phyloP scores from a whole-genome alignment of 2,797 vertebrate genomes.

The Pterois miles region DNA sequence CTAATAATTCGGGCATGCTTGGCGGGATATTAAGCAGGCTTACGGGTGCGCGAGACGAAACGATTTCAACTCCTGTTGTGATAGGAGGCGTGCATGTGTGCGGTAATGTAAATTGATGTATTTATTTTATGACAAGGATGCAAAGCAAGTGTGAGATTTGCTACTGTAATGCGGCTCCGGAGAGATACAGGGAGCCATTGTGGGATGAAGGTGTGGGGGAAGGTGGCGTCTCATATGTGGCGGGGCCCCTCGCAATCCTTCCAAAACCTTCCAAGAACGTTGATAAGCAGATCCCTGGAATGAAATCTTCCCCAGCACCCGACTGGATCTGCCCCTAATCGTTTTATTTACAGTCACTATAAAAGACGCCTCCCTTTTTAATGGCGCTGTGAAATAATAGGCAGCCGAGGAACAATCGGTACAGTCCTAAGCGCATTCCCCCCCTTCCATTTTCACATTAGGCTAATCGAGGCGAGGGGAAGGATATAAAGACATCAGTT shows the following conservation, averaged over 20 bases:
- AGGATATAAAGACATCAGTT: slow-evolving; percentile 92
- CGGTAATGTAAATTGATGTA: slow-evolving; percentile 78
- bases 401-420: slow-evolving; percentile 85
- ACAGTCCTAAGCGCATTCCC: slow-evolving; percentile 86
- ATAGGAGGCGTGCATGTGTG: slow-evolving; percentile 54
- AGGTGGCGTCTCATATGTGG: slow-evolving; percentile 69
- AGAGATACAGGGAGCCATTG: slow-evolving; percentile 53
- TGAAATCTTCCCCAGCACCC: slow-evolving; percentile 84
- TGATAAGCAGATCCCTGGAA: slow-evolving; percentile 87
- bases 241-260: slow-evolving; percentile 70
- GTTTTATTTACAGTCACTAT: slow-evolving; percentile 90
- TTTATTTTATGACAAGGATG: slow-evolving; percentile 79
- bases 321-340: slow-evolving; percentile 86
- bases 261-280: slow-evolving; percentile 85
- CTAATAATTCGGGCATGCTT: slow-evolving; percentile 78
- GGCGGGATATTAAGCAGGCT: slow-evolving; percentile 77
- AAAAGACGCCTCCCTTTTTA: slow-evolving; percentile 85
- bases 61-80: slow-evolving; percentile 68
- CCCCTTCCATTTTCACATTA: slow-evolving; percentile 92
- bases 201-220: slow-evolving; percentile 74
- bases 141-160: slow-evolving; percentile 81
- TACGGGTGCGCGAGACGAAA: slow-evolving; percentile 75
- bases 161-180: slow-evolving; percentile 78
- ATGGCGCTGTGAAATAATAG: slow-evolving; percentile 86
- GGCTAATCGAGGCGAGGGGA: slow-evolving; percentile 89